Base-by-base conservation (phyloP, 2,113 vertebrate genomes). In the Rhinolophus ferrumequinum region DNA sequence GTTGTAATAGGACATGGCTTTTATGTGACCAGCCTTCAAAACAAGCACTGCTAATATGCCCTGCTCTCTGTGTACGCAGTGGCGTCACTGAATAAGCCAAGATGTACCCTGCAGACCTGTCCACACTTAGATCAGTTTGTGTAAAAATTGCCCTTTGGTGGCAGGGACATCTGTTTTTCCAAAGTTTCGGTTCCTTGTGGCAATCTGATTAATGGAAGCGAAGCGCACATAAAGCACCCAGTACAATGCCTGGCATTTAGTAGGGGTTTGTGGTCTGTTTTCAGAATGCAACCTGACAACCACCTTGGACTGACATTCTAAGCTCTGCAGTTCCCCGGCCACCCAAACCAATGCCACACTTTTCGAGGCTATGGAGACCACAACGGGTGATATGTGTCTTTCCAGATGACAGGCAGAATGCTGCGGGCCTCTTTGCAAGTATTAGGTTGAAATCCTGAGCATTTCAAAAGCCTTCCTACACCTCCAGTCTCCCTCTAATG, bases 141-240 rank as follows among this genome's bases (percentile, higher is more conserved):
- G 80, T 75, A 76, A 88, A 95, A 94, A 60, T 90, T 70, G 73
- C 90, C 95, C 70, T 83, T 90, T 70, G 90, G 93, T 91, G 93
- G 72, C 93, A 38, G 47, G 41, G 41, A 93, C 93, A 81, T 93
- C 70, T 67, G 88, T 90, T 80, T 97, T 62, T 54, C 76, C 85
- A 96, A 97, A 41, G 90, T 58, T 67, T 92, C 90, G 8, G 0
- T 66, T 93, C 64, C 93, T 56, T 41, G n/a, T 44, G 72, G 88
- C 75, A n/a, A 90, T 67, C 90, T 73, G 94, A 93, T 94, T 67
- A 76, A 81, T 33, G 62, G 41, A 93, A 83, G 96, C 91, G 93
- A 96, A 90, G 76, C 67, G 2, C 52, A 8, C 0, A 47, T 4
- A 50, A 67, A 93, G 83, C 64, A 83, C 52, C 52, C 24, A 28